Evolutionary conservation across 1,140 invertebrate genomes (phyloP).

Genomic region (Hyles vespertilio): DNA sequence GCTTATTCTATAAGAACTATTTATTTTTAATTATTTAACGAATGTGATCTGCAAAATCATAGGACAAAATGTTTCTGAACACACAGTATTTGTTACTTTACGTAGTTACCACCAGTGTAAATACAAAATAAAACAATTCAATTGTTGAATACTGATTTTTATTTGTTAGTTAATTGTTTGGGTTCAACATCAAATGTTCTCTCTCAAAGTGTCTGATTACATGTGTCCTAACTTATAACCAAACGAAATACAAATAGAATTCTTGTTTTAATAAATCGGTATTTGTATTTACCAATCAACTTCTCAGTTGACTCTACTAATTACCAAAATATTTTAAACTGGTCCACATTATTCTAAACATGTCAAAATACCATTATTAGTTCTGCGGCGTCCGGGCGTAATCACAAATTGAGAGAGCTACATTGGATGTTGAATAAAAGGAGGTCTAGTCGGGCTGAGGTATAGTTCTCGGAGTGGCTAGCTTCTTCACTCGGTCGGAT

Average conservation of each 20-base stretch:
- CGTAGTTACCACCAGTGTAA: conserved; percentile 22
- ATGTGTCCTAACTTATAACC: too few species aligned
- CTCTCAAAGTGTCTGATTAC: too few species aligned
- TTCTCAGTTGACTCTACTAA: too few species aligned
- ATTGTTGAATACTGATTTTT: conserved; percentile 15
- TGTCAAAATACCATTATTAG: too few species aligned
- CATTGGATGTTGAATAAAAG: too few species aligned
- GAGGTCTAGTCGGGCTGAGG: conserved; percentile 23
- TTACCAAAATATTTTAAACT: too few species aligned
- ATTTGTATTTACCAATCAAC: too few species aligned
- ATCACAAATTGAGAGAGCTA: too few species aligned
- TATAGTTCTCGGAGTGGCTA: conserved; percentile 56
- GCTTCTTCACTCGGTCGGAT: conserved; percentile 56
- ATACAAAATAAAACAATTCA: conserved; percentile 24
- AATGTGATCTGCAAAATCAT: conserved; percentile 6
- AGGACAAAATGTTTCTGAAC: neutral
- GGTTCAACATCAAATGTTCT: conserved; percentile 12
- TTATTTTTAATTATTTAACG: conserved; percentile 33
- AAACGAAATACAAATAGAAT: too few species aligned
- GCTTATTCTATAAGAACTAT: conserved; percentile 19
- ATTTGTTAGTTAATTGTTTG: conserved; percentile 8
- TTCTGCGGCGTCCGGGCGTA: too few species aligned
- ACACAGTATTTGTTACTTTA: conserved; percentile 16
- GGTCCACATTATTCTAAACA: too few species aligned
- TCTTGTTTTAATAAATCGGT: too few species aligned